phyloP scores from a whole-genome alignment of 2,797 vertebrate genomes.

The Brotula barbata region DNA sequence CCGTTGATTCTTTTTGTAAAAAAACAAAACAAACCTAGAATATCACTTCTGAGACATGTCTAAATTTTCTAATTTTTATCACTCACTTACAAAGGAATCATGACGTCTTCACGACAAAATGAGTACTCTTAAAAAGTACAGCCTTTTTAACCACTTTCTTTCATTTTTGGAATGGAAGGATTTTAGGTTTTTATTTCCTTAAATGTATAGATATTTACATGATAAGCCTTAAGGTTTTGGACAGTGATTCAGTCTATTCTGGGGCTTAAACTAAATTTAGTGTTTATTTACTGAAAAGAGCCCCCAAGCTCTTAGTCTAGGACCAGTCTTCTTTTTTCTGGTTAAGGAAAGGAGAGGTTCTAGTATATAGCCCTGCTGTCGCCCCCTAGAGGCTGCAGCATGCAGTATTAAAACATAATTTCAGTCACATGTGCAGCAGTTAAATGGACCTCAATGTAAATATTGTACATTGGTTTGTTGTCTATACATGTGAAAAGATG shows the following conservation, averaged over 20 bases:
- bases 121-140: neutral
- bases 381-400: too few relatives aligned
- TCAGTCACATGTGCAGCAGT: too few relatives aligned
- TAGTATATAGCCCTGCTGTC: too few relatives aligned
- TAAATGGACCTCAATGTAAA: slow-evolving; percentile 41
- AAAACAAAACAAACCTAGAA: slow-evolving; percentile 30
- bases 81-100: slow-evolving; percentile 47
- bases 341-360: too few relatives aligned
- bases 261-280: too few relatives aligned
- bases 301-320: too few relatives aligned
- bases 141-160: slow-evolving; percentile 29
- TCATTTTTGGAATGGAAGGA: neutral
- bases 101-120: neutral
- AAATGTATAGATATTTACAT: slow-evolving; percentile 18
- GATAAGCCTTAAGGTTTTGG: slow-evolving; percentile 25
- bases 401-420: too few relatives aligned
- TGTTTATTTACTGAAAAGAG: too few relatives aligned
- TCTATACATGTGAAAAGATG: slow-evolving; percentile 48
- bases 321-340: too few relatives aligned
- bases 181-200: slow-evolving; percentile 41
- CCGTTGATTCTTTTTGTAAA: slow-evolving; percentile 49
- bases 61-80: slow-evolving; percentile 44
- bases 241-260: too few relatives aligned
- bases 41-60: slow-evolving; percentile 48
- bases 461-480: slow-evolving; percentile 58